Evolutionary conservation across 2,888 invertebrate genomes (phyloP).

Genomic region (Ectemnius lituratus): DNA sequence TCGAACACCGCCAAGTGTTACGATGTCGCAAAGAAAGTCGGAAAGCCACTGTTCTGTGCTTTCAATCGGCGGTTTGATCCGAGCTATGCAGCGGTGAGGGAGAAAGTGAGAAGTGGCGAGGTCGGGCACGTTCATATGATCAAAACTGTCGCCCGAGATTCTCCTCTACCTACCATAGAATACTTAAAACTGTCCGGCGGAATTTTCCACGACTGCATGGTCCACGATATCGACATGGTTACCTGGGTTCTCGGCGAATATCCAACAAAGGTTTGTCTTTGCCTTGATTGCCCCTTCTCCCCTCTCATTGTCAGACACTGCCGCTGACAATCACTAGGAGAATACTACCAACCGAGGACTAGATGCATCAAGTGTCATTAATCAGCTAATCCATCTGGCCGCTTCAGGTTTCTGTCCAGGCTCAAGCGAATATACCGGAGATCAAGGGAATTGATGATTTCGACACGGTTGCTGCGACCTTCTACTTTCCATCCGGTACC

Average conservation of each 20-base stretch:
- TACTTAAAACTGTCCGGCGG: conserved; percentile 83
- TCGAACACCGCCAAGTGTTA: conserved; percentile 81
- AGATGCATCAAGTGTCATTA: too few relatives aligned
- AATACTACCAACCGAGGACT: too few relatives aligned
- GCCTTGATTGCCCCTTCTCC: neutral
- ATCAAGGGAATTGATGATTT: conserved; percentile 82
- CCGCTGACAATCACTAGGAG: too few relatives aligned
- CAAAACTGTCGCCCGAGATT: conserved; percentile 83
- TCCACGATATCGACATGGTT: conserved; percentile 84
- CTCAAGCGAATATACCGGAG: conserved; percentile 80
- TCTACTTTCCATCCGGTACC: conserved; percentile 83
- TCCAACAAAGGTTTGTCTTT: conserved; percentile 79
- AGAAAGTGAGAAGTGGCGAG: conserved; percentile 80
- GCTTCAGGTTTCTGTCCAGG: conserved; percentile 66
- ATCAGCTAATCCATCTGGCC: too few relatives aligned
- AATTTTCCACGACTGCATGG: conserved; percentile 84
- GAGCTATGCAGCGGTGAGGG: conserved; percentile 79
- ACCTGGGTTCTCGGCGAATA: conserved; percentile 83
- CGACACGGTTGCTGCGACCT: conserved; percentile 82
- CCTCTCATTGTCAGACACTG: neutral
- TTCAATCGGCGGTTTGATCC: conserved; percentile 86
- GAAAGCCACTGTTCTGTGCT: conserved; percentile 81
- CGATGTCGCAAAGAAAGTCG: conserved; percentile 80
- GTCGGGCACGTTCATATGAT: conserved; percentile 83
- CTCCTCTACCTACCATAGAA: conserved; percentile 82